Conservation (phyloP, 1,140 invertebrate genomes). For the Drosophila insularis region DNA sequence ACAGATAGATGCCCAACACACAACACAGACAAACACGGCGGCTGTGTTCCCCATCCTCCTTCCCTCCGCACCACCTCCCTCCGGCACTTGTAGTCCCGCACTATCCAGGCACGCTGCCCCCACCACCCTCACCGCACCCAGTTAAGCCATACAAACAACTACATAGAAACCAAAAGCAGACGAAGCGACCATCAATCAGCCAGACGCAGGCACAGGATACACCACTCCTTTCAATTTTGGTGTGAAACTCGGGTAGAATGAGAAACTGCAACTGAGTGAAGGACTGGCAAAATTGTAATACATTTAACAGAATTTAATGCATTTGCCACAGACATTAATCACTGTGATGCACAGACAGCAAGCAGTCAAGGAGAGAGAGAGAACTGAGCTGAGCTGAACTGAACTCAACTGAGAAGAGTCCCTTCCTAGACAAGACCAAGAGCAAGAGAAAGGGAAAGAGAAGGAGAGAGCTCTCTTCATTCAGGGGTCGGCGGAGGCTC, state of each 20-base stretch:
- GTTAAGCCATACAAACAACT: slow-evolving; percentile 25
- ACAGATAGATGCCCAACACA: slow-evolving; percentile 8
- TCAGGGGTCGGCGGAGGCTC: slow-evolving; percentile 19
- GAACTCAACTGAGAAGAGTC: background rate
- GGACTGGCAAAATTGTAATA: slow-evolving; percentile 78
- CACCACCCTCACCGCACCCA: slow-evolving; percentile 33
- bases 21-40: slow-evolving; percentile 53
- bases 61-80: too few relatives aligned
- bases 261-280: slow-evolving; percentile 21
- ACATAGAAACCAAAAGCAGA: slow-evolving; percentile 50
- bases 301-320: slow-evolving; percentile 82
- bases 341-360: slow-evolving; percentile 76
- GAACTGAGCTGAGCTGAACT: background rate
- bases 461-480: background rate
- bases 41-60: too few relatives aligned
- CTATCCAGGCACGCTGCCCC: background rate
- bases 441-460: background rate
- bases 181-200: slow-evolving; percentile 73
- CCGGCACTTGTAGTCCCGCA: too few relatives aligned
- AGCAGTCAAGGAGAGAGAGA: slow-evolving; percentile 9
- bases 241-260: slow-evolving; percentile 50
- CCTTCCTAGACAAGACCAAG: background rate
- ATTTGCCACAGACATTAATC: slow-evolving; percentile 82
- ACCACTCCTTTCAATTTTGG: slow-evolving; percentile 41
- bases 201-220: slow-evolving; percentile 58